Conservation (phyloP, 2,113 vertebrate species). For the Boleophthalmus pectinirostris region DNA sequence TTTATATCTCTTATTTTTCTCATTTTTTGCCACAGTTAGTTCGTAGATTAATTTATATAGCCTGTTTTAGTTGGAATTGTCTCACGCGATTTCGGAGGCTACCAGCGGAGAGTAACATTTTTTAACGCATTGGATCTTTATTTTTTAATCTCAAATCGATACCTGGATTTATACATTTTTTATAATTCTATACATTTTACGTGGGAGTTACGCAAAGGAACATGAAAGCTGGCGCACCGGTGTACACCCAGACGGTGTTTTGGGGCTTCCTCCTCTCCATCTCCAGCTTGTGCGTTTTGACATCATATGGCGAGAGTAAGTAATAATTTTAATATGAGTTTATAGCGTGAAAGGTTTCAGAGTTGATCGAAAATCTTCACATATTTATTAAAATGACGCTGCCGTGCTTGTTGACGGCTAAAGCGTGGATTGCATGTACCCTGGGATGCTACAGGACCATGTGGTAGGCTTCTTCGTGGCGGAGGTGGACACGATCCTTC, state of each 20-base stretch:
- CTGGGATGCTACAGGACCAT: conserved; percentile 32
- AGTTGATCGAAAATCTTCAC: no score
- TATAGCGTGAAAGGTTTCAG: background rate
- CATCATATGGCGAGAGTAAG: conserved; percentile 90
- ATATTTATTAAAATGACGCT: background rate
- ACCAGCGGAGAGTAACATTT: background rate
- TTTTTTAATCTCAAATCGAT: background rate
- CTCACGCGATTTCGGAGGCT: conserved; percentile 26
- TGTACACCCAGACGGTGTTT: conserved; percentile 85
- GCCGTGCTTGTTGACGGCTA: background rate
- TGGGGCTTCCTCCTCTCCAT: conserved; percentile 85
- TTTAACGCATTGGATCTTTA: background rate
- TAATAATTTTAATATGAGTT: conserved; percentile 32
- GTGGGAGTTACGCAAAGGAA: conserved; percentile 76
- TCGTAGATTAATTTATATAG: no score
- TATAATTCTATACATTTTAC: conserved; percentile 10
- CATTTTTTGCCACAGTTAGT: conserved; percentile 19
- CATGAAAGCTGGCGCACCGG: conserved; percentile 82
- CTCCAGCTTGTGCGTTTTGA: conserved; percentile 81
- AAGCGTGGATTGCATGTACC: no score
- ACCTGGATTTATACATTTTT: background rate
- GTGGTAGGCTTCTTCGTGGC: conserved; percentile 27
- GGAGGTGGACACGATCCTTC: conserved; percentile 11
- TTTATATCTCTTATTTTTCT: conserved; percentile 6
- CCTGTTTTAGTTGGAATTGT: no score